Base-by-base conservation (phyloP, 2,797 vertebrate genomes). In the Coregonus ussuriensis region DNA sequence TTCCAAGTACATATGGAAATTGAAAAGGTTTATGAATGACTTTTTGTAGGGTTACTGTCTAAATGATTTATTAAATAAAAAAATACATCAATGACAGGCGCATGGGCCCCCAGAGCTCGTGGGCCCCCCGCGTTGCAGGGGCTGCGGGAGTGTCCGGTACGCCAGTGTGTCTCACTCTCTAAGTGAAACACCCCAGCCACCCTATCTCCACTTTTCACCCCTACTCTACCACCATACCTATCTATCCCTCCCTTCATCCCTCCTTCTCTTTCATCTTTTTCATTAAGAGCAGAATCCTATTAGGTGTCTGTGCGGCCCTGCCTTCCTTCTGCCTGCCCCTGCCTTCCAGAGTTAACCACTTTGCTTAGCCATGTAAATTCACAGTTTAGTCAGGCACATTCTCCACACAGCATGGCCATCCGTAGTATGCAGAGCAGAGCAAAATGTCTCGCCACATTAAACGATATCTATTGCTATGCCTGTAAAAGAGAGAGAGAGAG, bases 341-440 rank as follows among this genome's bases (percentile, higher is more conserved):
- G 84, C 91, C 89, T 92, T 88, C 86, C 89, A 83, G 89, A 93
- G 94, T 95, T 94, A 94, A 93, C 93, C 91, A 93, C 93, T 94
- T 93, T 93, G 93, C 93, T 94, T 93, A 92, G 90, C 93, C 91
- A 94, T 94, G 94, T 95, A 94, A 94, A 95, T 95, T 94, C 91
- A 86, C 87, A 93, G 94, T 92, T 94, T 95, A 95, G 93, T 94
- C 93, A 94, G 93, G 91, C 90, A 87, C 76, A 93, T 94, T 94
- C 92, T 90, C 89, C 90, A 89, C 88, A 86, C 87, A 87, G 89
- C 88, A 86, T 86, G 87, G 89, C 83, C 85, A 70, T 53, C 69
- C 80, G 52, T 83, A 75, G 81, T 83, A 88, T 82, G 85, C 86
- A 41, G 76, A 79, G 79, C 3, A 21, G 21, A 29, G 79, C 1